phyloP scores from a whole-genome alignment of 2,797 vertebrate genomes.

The Chloroceryle inda region DNA sequence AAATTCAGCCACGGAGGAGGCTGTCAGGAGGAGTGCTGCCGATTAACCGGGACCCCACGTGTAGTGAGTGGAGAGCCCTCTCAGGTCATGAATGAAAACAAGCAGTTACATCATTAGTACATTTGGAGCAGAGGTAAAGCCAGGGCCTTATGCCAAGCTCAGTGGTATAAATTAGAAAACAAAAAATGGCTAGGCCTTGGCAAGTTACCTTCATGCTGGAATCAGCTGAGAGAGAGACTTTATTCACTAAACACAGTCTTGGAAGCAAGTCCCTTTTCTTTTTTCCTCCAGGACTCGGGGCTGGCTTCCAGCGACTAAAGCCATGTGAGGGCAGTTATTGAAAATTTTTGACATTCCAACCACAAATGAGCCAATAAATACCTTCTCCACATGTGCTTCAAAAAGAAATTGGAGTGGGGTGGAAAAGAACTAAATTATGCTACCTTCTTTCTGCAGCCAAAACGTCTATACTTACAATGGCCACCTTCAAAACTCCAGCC shows the following conservation, averaged over 20 bases:
- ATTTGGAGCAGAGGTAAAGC: conserved; percentile 78
- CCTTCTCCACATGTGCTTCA: conserved; percentile 90
- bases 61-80: conserved; percentile 68
- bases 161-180: conserved; percentile 83
- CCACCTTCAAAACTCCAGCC: conserved; percentile 84
- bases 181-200: conserved; percentile 79
- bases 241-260: conserved; percentile 83
- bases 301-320: conserved; percentile 82
- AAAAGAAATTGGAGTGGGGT: conserved; percentile 84
- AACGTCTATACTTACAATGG: conserved; percentile 85
- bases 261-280: conserved; percentile 70
- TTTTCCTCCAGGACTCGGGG: conserved; percentile 72
- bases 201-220: conserved; percentile 79
- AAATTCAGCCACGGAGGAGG: conserved; percentile 27
- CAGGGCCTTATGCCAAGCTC: conserved; percentile 73
- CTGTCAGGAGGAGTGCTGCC: conserved; percentile 59
- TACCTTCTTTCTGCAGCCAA: conserved; percentile 85
- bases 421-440: conserved; percentile 85
- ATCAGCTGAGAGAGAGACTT: conserved; percentile 86
- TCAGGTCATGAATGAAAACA: conserved; percentile 81
- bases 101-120: conserved; percentile 84
- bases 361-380: conserved; percentile 93
- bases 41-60: conserved; percentile 71
- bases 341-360: conserved; percentile 93
- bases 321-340: conserved; percentile 86